A percentile compares a stretch with the other conserved stretches of the same genome.
Conservation (phyloP, 2,113 vertebrate species). For the Ivindomyrus marchei region DNA sequence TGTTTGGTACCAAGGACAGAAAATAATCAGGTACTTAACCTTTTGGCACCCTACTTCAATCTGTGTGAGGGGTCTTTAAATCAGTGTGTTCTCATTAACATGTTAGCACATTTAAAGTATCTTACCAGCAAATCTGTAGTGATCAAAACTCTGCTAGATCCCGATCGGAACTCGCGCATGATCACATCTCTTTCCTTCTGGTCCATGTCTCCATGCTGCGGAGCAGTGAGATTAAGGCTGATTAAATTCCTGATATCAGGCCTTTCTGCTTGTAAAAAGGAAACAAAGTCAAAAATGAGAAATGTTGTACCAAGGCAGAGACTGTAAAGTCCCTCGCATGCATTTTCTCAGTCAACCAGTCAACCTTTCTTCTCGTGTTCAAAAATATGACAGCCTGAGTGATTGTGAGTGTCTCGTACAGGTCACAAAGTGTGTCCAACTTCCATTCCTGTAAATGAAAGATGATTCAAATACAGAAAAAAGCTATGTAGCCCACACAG, state of each 20-base stretch:
- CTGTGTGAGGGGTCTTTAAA: not conserved
- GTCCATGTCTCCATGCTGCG: conserved; percentile 85
- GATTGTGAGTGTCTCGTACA: conserved; percentile 83
- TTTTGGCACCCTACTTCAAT: not conserved
- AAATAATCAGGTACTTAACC: not conserved
- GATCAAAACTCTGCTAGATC: conserved; percentile 81
- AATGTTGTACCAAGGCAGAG: conserved; percentile 75
- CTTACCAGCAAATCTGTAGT: conserved; percentile 83
- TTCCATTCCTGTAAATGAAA: conserved; percentile 71
- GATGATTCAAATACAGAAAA: not conserved
- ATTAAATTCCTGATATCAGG: not conserved
- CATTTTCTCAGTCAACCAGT: conserved; percentile 88
- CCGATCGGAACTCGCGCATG: conserved; percentile 82
- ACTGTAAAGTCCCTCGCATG: conserved; percentile 83
- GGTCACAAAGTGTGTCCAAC: conserved; percentile 78
- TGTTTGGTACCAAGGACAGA: not conserved
- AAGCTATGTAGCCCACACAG: conserved; percentile 43
- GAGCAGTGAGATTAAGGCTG: not conserved
- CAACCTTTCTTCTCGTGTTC: conserved; percentile 83
- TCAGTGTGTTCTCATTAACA: not conserved
- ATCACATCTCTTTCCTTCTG: conserved; percentile 89
- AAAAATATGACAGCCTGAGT: conserved; percentile 85
- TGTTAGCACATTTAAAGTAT: not conserved
- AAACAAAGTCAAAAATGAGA: conserved; percentile 2
- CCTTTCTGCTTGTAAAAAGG: not conserved